phyloP scores from a whole-genome alignment of 2,888 invertebrate species.

The Ditula angustiorana region DNA sequence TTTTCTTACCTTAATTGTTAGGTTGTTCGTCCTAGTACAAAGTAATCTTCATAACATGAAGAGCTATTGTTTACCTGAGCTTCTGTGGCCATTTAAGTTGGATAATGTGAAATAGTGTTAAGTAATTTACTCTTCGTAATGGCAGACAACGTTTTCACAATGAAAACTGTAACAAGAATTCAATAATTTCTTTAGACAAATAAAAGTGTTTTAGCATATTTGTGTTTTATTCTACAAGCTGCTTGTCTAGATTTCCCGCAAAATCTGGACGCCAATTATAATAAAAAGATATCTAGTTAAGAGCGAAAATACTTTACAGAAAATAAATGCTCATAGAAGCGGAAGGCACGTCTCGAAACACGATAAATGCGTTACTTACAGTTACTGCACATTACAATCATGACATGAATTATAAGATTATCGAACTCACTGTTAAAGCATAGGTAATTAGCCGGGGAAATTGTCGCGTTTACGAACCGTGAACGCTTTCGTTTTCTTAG shows the following conservation, averaged over 20 bases:
- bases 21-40: slow-evolving; percentile 76
- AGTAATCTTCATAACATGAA: slow-evolving; percentile 67
- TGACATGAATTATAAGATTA: slow-evolving; percentile 67
- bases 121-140: slow-evolving; percentile 72
- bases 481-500: slow-evolving; percentile 82
- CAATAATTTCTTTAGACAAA: slow-evolving; percentile 77
- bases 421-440: slow-evolving; percentile 66
- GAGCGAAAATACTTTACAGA: too few relatives aligned
- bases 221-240: slow-evolving; percentile 41
- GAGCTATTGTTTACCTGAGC: slow-evolving; percentile 61
- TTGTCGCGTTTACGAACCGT: slow-evolving; percentile 71
- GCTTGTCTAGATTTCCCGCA: too few relatives aligned
- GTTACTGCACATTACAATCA: slow-evolving; percentile 50
- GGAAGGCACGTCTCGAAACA: slow-evolving; percentile 64
- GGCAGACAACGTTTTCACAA: slow-evolving; percentile 60
- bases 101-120: slow-evolving; percentile 73
- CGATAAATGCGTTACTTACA: slow-evolving; percentile 58
- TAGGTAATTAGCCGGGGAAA: slow-evolving; percentile 78
- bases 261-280: too few relatives aligned
- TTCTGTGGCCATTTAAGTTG: slow-evolving; percentile 80
- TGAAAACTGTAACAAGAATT: slow-evolving; percentile 69
- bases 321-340: slow-evolving; percentile 48
- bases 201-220: slow-evolving; percentile 78
- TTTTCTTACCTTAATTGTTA: slow-evolving; percentile 55
- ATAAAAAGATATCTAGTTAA: too few relatives aligned